Base-by-base conservation (phyloP, 2,888 invertebrate species). In the Cremastobaeus sp. region DNA sequence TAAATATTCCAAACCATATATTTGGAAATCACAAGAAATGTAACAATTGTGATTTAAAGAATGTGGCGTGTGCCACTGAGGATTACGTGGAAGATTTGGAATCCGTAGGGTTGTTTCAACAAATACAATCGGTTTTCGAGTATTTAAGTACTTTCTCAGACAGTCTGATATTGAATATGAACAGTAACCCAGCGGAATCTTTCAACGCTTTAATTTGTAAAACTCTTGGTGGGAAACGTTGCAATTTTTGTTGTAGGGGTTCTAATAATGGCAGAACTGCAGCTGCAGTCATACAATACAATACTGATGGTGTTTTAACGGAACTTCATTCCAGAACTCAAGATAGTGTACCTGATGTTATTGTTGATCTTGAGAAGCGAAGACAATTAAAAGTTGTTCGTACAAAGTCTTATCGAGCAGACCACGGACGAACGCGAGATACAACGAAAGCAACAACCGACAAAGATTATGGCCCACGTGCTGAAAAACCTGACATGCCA, bases 401-500 rank as follows among this genome's bases (percentile, higher is more conserved):
- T n/a, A n/a, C n/a, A n/a, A n/a, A n/a, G n/a, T n/a, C n/a, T n/a
- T n/a, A n/a, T n/a, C n/a, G n/a, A n/a, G n/a, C n/a, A n/a, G n/a
- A n/a, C n/a, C n/a, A n/a, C n/a, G n/a, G n/a, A n/a, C n/a, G n/a
- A n/a, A n/a, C n/a, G n/a, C n/a, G n/a, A n/a, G n/a, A n/a, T n/a
- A n/a, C n/a, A n/a, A n/a, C n/a, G n/a, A n/a, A n/a, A n/a, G 14
- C 9, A 8, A 1, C 14, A 5, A 35, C 32, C 1, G 62, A 62
- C 30, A 15, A 64, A 25, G 15, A 18, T 28, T 62, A 64, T 43
- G 55, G 37, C 0, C 39, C 30, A 21, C 18, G 28, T 3, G 28
- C 30, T 0, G 48, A 62, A 17, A 20, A 62, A 15, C 30, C 69
- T n/a, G 71, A 72, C 30, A 14, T 68, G n/a, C n/a, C n/a, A n/a